Percentiles rank a stretch among this genome's conserved stretches.
Evolutionary conservation across 2,797 vertebrate genomes (phyloP).

Genomic region (Acridotheres tristis): DNA sequence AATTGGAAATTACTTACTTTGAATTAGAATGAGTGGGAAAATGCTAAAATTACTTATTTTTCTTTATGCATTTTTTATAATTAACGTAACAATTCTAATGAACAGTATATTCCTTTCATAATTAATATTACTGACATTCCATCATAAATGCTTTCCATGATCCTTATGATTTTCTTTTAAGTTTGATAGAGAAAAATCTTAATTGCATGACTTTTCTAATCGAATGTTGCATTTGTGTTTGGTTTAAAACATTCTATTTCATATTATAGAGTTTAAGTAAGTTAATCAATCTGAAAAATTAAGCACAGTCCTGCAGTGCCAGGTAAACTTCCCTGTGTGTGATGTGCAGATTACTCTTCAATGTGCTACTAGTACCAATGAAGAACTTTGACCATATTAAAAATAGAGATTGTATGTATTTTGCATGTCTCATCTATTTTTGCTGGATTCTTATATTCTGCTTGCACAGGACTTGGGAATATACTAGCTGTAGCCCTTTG

Average conservation of each 20-base stretch:
- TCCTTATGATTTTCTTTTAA: constrained; percentile 30
- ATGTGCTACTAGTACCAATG: constrained; percentile 3
- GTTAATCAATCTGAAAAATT: constrained; percentile 30
- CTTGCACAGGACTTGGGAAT: background rate
- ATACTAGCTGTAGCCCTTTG: background rate
- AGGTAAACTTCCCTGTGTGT: constrained; percentile 26
- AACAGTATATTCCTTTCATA: constrained; percentile 37
- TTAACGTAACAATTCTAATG: constrained; percentile 4
- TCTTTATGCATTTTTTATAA: background rate
- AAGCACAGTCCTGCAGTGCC: constrained; percentile 3
- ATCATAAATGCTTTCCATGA: constrained; percentile 49
- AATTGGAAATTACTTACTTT: constrained; percentile 16
- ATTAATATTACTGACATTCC: constrained; percentile 63
- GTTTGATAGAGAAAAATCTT: constrained; percentile 22
- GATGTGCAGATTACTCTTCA: background rate
- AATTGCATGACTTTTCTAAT: constrained; percentile 54
- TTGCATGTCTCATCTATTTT: background rate
- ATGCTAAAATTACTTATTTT: constrained; percentile 40
- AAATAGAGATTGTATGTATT: background rate
- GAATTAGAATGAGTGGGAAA: constrained; percentile 38
- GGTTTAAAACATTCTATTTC: constrained; percentile 47
- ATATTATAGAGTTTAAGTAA: constrained; percentile 47
- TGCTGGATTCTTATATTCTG: constrained; percentile 2
- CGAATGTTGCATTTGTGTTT: constrained; percentile 50
- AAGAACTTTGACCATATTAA: constrained; percentile 36